A percentile compares a stretch with the other conserved stretches of the same genome.
Evolutionary conservation across 2,797 vertebrate species (phyloP).

Genomic region (Gorsachius magnificus): DNA sequence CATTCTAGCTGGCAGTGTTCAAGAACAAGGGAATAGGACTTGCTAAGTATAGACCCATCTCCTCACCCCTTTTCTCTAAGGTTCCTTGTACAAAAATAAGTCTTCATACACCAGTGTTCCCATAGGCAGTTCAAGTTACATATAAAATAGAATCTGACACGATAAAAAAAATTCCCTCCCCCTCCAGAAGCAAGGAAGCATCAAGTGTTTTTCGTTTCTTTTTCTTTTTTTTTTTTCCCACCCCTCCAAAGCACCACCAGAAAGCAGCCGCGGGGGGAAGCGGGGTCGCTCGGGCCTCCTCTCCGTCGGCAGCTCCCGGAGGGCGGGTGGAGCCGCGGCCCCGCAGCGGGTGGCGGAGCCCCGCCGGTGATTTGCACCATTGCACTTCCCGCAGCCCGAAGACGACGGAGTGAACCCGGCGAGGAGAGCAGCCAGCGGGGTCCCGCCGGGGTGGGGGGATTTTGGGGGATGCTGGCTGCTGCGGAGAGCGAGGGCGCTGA

Average conservation of each 20-base stretch:
- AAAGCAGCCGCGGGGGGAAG: neutral
- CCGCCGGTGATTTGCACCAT: neutral
- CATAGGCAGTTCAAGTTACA: conserved; percentile 44
- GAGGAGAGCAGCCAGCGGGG: neutral
- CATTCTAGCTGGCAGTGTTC: conserved; percentile 24
- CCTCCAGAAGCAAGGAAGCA: conserved; percentile 47
- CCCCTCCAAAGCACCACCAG: neutral
- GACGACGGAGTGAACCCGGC: neutral
- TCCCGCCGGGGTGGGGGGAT: neutral
- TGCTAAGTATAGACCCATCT: conserved; percentile 29
- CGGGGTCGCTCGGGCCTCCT: neutral
- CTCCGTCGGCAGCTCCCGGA: neutral
- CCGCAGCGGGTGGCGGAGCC: too few species aligned
- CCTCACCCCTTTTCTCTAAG: conserved; percentile 61
- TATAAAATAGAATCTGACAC: conserved; percentile 37
- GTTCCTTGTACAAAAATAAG: conserved; percentile 87
- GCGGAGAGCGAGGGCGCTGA: neutral
- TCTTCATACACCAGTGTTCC: conserved; percentile 77
- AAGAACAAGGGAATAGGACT: conserved; percentile 1
- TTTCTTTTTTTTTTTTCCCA: too few species aligned
- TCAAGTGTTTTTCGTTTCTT: neutral
- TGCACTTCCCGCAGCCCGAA: conserved; percentile 3
- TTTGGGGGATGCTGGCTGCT: neutral
- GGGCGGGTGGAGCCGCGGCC: neutral
- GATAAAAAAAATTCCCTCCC: conserved; percentile 39